These are phyloP conservation scores for Pelochelys cantorii DNA, from an alignment of 2,797 vertebrate species.

Conservation along the genomic window DNA sequence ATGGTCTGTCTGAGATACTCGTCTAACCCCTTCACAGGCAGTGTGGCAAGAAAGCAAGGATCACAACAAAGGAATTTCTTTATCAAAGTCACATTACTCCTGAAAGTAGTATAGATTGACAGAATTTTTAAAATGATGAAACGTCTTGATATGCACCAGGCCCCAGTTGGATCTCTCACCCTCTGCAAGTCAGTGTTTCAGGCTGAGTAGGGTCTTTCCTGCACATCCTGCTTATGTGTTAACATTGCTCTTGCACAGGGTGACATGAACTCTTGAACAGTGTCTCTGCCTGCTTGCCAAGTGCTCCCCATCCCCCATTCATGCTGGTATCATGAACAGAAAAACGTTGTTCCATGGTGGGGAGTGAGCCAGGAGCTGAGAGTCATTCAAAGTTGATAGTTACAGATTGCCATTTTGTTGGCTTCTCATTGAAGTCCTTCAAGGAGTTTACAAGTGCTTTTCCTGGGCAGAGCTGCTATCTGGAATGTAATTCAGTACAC, in stretches of 20 bases:
- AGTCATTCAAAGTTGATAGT: background rate
- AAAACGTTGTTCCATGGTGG: background rate
- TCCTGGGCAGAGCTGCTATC: background rate
- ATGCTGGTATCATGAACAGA: background rate
- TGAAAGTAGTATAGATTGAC: background rate
- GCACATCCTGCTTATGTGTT: background rate
- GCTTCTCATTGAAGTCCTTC: background rate
- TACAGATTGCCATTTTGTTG: background rate
- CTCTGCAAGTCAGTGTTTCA: background rate
- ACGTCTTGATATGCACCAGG: background rate
- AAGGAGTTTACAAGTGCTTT: background rate
- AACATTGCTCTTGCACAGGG: background rate
- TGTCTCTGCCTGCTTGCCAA: background rate
- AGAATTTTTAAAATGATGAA: background rate
- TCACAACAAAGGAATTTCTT: background rate
- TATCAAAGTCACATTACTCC: background rate
- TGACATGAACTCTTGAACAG: background rate
- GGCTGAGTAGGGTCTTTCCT: background rate
- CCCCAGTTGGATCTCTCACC: background rate
- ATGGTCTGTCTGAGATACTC: background rate
- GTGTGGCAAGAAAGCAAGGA: background rate
- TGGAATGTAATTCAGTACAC: background rate
- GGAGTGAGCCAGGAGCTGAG: background rate
- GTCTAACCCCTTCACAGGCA: too few species aligned
- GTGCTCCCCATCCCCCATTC: background rate